Conservation (phyloP, 2,888 invertebrate genomes). For the Alitta virens region DNA sequence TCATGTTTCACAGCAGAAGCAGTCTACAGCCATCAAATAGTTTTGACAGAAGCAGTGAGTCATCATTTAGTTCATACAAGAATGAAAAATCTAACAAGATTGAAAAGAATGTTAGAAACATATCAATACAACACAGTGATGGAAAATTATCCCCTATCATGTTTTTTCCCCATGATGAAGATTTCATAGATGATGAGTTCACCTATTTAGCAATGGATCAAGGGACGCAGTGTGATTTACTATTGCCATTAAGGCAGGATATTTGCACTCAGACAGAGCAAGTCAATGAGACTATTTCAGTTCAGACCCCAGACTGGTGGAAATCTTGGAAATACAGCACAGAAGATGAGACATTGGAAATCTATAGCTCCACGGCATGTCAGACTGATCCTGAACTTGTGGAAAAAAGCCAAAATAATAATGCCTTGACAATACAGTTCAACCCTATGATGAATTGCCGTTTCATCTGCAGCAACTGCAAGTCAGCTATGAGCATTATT, state of each 20-base stretch:
- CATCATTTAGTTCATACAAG: neutral
- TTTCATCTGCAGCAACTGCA: too few relatives aligned
- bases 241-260: neutral
- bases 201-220: neutral
- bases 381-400: too few relatives aligned
- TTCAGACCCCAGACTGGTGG: neutral
- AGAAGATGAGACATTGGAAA: too few relatives aligned
- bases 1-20: neutral
- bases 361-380: too few relatives aligned
- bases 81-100: neutral
- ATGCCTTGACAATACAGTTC: too few relatives aligned
- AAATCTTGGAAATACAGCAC: too few relatives aligned
- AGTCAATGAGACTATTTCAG: neutral
- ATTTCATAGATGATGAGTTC: neutral
- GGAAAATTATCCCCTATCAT: slow-evolving; percentile 11
- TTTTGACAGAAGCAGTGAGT: neutral
- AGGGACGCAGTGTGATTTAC: neutral
- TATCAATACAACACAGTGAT: slow-evolving; percentile 7
- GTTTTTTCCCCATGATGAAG: neutral
- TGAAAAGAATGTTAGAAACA: neutral
- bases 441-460: too few relatives aligned
- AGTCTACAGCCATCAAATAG: neutral
- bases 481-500: too few relatives aligned
- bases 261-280: neutral
- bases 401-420: too few relatives aligned